Evolutionary conservation across 2,888 invertebrate species (phyloP).

Genomic region (Pandemis corylana): DNA sequence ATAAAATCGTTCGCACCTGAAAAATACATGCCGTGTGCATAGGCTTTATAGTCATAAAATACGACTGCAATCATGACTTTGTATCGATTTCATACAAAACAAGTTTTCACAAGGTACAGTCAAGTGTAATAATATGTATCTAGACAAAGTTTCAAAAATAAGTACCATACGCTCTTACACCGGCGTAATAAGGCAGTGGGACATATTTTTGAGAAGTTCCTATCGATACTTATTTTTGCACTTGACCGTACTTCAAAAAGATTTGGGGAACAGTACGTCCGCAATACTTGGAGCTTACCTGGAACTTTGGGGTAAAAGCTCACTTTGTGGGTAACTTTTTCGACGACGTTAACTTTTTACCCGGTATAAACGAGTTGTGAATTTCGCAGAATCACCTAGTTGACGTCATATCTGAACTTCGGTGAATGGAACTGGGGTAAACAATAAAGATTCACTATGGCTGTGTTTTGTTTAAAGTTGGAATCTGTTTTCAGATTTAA

Average conservation of each 20-base stretch:
- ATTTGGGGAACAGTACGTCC: conserved; percentile 26
- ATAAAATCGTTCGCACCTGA: too few relatives aligned
- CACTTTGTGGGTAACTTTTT: conserved; percentile 32
- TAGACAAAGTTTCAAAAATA: too few relatives aligned
- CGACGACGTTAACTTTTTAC: conserved; percentile 29
- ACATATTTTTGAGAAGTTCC: too few relatives aligned
- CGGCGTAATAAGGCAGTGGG: too few relatives aligned
- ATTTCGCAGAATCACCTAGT: conserved; percentile 21
- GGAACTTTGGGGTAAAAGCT: conserved; percentile 37
- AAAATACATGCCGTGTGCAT: too few relatives aligned
- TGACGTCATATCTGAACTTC: conserved; percentile 9
- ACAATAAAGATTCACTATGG: conserved; percentile 11
- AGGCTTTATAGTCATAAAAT: too few relatives aligned
- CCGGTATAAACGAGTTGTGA: conserved; percentile 15
- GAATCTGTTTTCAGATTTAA: conserved; percentile 18
- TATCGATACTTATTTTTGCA: too few relatives aligned
- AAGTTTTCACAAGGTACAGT: conserved; percentile 25
- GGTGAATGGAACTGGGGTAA: conserved; percentile 22
- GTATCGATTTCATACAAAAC: conserved; percentile 15
- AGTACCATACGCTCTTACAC: too few relatives aligned
- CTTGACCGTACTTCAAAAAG: conserved; percentile 26
- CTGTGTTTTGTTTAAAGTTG: conserved; percentile 17
- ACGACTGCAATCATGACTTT: background rate
- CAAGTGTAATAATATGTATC: too few relatives aligned
- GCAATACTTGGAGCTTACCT: conserved; percentile 28